Base-by-base conservation (phyloP, 2,113 vertebrate genomes). In the Nibea albiflora region DNA sequence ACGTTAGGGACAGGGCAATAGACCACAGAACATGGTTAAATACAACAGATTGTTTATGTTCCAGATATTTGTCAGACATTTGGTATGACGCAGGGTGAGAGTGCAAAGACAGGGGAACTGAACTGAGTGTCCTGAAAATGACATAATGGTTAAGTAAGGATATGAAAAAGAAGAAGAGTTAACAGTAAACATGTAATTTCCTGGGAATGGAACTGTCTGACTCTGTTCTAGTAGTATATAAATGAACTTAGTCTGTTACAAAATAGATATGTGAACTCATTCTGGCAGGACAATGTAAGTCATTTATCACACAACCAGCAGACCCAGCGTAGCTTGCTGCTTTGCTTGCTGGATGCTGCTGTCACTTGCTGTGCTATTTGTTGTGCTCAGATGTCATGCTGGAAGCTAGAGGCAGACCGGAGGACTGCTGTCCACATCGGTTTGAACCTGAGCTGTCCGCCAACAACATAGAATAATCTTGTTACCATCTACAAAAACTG, bases 61-160 rank as follows among this genome's bases (percentile, higher is more conserved):
- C 10, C 47, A 60, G 17, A 62, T 71, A 65, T 78, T 46, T 57
- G 56, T 67, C 47, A 62, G 53, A 49, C 62, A 62, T 76, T 61
- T 72, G 4, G 8, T 39, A 11, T 53, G 24, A 15, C 31, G 26
- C 35, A 50, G 24, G 5, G 16, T 20, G 8, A 65, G 35, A 52
- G 14, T 72, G 14, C 35, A 19, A 22, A 17, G 24, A 10, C 52
- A 74, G 19, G 5, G 47, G 28, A 44, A 42, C 20, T n/a, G 49
- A 71, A 24, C 35, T 39, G 35, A 39, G 35, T 39, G 35, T 39
- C 35, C 50, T 46, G n/a, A 60, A 28, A 61, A n/a, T 11, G 5
- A 42, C 11, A 10, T 11, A 35, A 16, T 57, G 28, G 17, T 60
- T 24, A 68, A 56, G 20, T 24, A 4, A 60, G 9, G 16, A 5